Conservation (phyloP, 2,888 invertebrate genomes). For the Pinctada fucata region DNA sequence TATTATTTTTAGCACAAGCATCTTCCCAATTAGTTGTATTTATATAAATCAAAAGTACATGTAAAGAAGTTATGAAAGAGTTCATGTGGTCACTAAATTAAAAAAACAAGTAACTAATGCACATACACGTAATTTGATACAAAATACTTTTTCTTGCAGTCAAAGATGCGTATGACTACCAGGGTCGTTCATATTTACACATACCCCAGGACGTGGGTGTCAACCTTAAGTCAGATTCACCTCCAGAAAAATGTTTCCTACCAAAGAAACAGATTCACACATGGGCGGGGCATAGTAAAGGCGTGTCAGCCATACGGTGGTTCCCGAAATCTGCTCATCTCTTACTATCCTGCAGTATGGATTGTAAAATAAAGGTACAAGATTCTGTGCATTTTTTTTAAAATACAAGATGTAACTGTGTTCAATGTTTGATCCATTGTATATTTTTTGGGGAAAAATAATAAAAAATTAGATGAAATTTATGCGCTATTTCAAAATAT, state of each 20-base stretch:
- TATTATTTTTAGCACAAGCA: too few relatives aligned
- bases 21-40: too few relatives aligned
- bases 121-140: too few relatives aligned
- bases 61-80: too few relatives aligned
- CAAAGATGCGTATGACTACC: conserved; percentile 94
- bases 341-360: conserved; percentile 96
- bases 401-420: neutral
- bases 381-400: neutral
- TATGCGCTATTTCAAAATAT: too few relatives aligned
- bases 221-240: conserved; percentile 89
- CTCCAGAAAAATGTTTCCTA: conserved; percentile 96
- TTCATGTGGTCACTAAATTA: too few relatives aligned
- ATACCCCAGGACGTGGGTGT: conserved; percentile 95
- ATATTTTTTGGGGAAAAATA: too few relatives aligned
- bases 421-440: neutral
- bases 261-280: conserved; percentile 97
- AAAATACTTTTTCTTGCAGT: conserved; percentile 80
- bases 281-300: conserved; percentile 98
- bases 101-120: too few relatives aligned
- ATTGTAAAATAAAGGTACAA: conserved; percentile 92
- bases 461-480: too few relatives aligned
- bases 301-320: conserved; percentile 95
- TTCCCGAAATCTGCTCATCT: conserved; percentile 96
- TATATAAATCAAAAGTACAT: too few relatives aligned
- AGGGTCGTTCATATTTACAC: conserved; percentile 95